A percentile compares a stretch with the other conserved stretches of the same genome.
Evolutionary conservation across 2,888 invertebrate species (phyloP).

Genomic region (Salticus scenicus): DNA sequence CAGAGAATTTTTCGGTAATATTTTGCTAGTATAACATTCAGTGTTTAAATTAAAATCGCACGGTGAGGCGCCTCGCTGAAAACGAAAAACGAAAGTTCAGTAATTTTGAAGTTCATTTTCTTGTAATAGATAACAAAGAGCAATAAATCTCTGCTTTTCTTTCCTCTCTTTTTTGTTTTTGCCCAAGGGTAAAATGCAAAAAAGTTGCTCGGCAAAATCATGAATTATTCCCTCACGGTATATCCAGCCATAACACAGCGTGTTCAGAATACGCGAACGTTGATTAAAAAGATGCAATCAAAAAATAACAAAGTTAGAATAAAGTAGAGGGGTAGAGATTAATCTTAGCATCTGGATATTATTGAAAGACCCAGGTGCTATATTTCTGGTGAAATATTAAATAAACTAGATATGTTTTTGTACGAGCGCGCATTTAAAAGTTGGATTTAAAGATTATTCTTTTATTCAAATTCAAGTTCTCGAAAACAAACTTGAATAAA

Average conservation of each 20-base stretch:
- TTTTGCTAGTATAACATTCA: no score
- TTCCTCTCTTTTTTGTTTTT: neutral
- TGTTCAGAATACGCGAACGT: neutral
- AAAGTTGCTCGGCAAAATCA: neutral
- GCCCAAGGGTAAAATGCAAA: neutral
- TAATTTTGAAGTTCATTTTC: neutral
- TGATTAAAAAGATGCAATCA: neutral
- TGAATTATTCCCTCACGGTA: conserved; percentile 1
- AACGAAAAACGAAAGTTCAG: neutral
- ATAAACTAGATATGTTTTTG: no score
- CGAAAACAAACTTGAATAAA: no score
- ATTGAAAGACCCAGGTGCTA: neutral
- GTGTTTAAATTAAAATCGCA: no score
- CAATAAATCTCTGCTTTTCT: neutral
- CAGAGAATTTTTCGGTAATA: no score
- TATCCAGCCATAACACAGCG: neutral
- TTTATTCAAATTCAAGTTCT: no score
- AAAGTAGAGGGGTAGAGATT: neutral
- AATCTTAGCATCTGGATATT: conserved; percentile 8
- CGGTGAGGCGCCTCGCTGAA: no score
- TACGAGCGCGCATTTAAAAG: no score
- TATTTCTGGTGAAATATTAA: neutral
- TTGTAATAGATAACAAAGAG: neutral
- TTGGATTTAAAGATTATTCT: no score
- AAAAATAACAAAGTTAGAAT: neutral